Base-by-base conservation (phyloP, 1,140 invertebrate genomes). In the Ips nitidus region DNA sequence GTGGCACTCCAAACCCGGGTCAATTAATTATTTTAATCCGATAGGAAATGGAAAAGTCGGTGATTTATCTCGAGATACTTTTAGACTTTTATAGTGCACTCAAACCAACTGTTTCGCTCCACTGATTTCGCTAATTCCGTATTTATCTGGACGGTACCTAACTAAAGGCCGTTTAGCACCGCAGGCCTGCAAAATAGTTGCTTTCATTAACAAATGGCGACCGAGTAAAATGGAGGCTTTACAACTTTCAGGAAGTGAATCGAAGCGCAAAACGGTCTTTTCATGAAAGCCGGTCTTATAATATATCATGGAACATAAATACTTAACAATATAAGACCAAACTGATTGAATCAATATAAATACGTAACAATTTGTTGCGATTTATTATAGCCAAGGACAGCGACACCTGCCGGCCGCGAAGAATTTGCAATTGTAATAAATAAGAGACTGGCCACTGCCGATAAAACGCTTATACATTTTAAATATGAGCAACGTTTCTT, bases 11-110 rank as follows among this genome's bases (percentile, higher is more conserved):
- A 37, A 42, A 22, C 22, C 22, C 3, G n/a, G 58, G 41, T 60
- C 58, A 60, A 60, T 60, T 60, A 60, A 60, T 60, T 60, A 60
- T 45, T 60, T 60, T 60, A 60, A 60, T 60, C 58, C 58, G 58
- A 60, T 60, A 39, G 58, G 58, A 60, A 60, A 60, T 42, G 58
- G 58, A 60, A 60, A 60, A 60, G 58, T 60, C 58, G n/a, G 58
- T 60, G 58, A 60, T 60, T 60, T 60, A 60, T 60, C 58, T 45
- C 58, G 5, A 8, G 55, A 37, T 50, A 50, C 45, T 50, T 60
- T 60, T 60, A 40, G 58, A 60, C 58, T 60, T 60, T 60, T 60
- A 60, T 60, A 60, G 58, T 60, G 42, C 58, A 38, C 58, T 42
- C 58, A 60, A n/a, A 42, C 58, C 41, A 60, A 60, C 58, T 42